Percentiles rank a stretch among this genome's conserved stretches.
phyloP scores from a whole-genome alignment of 2,113 vertebrate genomes.

The Anolis sagrei region DNA sequence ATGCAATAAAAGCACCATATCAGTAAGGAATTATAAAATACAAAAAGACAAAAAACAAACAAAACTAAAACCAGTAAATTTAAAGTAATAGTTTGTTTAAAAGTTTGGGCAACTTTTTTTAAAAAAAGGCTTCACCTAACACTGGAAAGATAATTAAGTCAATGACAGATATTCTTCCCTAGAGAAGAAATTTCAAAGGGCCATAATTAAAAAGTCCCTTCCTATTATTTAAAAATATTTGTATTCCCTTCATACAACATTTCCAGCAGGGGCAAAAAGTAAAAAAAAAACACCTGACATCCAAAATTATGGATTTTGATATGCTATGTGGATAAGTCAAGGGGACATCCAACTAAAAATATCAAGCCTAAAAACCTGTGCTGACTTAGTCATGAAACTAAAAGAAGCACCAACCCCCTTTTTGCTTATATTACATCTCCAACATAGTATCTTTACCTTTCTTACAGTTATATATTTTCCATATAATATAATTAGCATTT shows the following conservation, averaged over 20 bases:
- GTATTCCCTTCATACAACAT: no score
- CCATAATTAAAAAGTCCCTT: not conserved
- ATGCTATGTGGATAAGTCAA: no score
- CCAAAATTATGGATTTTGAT: no score
- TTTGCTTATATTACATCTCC: not conserved
- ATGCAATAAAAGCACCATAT: not conserved
- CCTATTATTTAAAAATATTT: no score
- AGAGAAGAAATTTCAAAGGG: not conserved
- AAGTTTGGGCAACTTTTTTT: no score
- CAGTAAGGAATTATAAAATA: not conserved
- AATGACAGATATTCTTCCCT: not conserved
- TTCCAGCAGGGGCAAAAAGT: no score
- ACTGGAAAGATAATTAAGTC: not conserved
- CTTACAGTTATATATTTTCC: not conserved
- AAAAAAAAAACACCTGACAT: no score
- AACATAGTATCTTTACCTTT: not conserved
- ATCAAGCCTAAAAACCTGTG: no score
- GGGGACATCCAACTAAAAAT: no score
- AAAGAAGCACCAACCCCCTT: no score
- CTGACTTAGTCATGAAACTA: no score
- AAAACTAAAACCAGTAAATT: not conserved
- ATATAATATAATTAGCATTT: not conserved
- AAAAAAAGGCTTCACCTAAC: not conserved
- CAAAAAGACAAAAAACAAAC: not conserved
- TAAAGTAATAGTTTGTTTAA: not conserved